Evolutionary conservation across 1,140 invertebrate genomes (phyloP), one percentile per base, ranked within the genome.

Genomic region (Monomorium pharaonis): DNA sequence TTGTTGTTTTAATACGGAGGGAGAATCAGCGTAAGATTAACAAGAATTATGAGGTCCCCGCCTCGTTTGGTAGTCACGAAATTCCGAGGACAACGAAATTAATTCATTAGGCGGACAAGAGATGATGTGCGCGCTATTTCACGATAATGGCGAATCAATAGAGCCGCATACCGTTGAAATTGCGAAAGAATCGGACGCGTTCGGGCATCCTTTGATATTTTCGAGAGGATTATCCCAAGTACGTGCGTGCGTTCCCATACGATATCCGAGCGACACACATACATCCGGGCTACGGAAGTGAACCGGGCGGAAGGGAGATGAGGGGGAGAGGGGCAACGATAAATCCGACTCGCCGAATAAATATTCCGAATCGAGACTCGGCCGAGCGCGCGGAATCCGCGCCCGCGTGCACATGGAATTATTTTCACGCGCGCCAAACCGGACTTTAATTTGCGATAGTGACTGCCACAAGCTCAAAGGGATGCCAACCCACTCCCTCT

Each of bases 401-500:
- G 67, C 21, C 62, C 78, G 77, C 69, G 70, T 60, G 49, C 56
- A 49, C 60, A 30, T 44, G 81, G 76, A 89, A 90, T 90, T 90
- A 90, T 90, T 90, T 90, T 90, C 86, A 84, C 78, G 56, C 58
- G 87, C 56, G 80, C 85, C 75, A 85, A 72, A 86, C 65, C 60
- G 77, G 85, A 91, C 86, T 91, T 92, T 91, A 91, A 92, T 92
- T 92, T 89, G 81, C 83, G 87, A 91, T 88, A 90, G 90, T 69
- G 78, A 88, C 87, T 84, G 65, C 58, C 84, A 56, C 78, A 83
- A 74, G 78, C 78, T 91, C 90, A 91, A 92, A 92, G 91, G 89
- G 87, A 91, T 91, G 54, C 83, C 86, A 63, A 56, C 33, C 65
- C 62, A 44, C 60, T 76, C 84, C n/a, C 21, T 16, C 85, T 9